These are phyloP conservation scores for Polylopha cassiicola DNA, from an alignment of 2,888 invertebrate species.

Conservation along the genomic window DNA sequence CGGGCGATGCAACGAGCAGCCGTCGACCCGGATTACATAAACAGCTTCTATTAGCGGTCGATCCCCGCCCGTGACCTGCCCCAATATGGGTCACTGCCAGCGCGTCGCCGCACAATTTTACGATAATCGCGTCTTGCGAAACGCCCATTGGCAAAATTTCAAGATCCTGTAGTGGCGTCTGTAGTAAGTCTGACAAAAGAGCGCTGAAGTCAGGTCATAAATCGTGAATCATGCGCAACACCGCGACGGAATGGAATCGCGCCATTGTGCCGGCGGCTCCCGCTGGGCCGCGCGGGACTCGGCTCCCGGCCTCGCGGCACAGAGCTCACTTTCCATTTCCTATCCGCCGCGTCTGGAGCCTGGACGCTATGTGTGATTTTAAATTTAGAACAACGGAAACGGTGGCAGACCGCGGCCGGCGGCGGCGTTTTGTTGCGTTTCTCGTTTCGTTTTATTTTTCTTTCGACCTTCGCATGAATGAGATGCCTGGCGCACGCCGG, in stretches of 20 bases:
- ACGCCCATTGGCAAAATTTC: constrained; percentile 73
- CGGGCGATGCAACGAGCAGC: constrained; percentile 27
- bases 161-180: constrained; percentile 63
- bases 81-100: constrained; percentile 69
- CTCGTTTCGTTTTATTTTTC: constrained; percentile 47
- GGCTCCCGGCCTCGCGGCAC: constrained; percentile 34
- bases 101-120: constrained; percentile 59
- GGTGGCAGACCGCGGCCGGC: constrained; percentile 34
- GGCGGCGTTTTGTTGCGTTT: constrained; percentile 38
- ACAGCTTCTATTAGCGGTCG: constrained; percentile 42
- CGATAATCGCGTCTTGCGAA: constrained; percentile 66
- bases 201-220: constrained; percentile 29
- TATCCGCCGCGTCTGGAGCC: constrained; percentile 32
- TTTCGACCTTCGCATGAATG: constrained; percentile 68
- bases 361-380: constrained; percentile 46
- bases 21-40: constrained; percentile 29
- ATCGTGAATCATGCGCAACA: constrained; percentile 50
- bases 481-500: constrained; percentile 39
- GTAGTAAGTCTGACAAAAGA: constrained; percentile 69
- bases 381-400: constrained; percentile 73
- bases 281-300: constrained; percentile 32
- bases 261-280: constrained; percentile 49
- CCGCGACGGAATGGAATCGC: constrained; percentile 34
- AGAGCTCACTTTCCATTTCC: constrained; percentile 44
- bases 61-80: constrained; percentile 60